Evolutionary conservation across 2,888 invertebrate genomes (phyloP), one percentile per base, ranked within the genome.

Genomic region (Schizaphis graminum): DNA sequence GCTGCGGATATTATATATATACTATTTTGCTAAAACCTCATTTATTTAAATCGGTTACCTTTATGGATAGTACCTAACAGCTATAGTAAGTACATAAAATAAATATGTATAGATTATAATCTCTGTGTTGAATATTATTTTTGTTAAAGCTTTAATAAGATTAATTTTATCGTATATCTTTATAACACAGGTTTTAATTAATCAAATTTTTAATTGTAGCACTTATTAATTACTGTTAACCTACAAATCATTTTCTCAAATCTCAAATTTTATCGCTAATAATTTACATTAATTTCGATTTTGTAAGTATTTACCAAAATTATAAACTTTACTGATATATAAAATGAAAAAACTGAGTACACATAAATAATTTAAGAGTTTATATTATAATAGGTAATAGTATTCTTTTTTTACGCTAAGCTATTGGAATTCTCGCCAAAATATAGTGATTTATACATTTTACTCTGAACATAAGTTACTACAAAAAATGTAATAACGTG

Each of bases 31-130:
- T 24, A 53, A 77, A 91, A 77, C 77, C 91, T 91, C 26, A 41
- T 77, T 91, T 77, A 91, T 91, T 91, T 35, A 91, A 91, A 91
- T 91, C 91, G 11, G 49, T 49, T 88, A 28, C 61, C 21, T 90
- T 90, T 26, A 57, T 41, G 56, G 13, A 21, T 35, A 56, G 35
- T 10, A 35, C 21, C 7, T 10, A 35, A 8, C 7, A 26, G 56
- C 53, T 11, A 49, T 11, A 49, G 11, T 53, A 53, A 24, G 35
- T 90, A 53, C 61, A n/a, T 16, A 21, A 13, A 44, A 77, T 35
- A 35, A 21, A 35, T 47, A 7, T 8, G 35, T 61, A 0, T 90
- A 28, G 21, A n/a, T 28, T 90, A n/a, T 67, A 90, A 47, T 47
- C 67, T 61, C 44, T 47, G 8, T 4, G 47, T 47, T 21, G 11